Evolutionary conservation across 2,113 vertebrate species (phyloP), one percentile per base, ranked within the genome.

Genomic region (Python bivittatus): DNA sequence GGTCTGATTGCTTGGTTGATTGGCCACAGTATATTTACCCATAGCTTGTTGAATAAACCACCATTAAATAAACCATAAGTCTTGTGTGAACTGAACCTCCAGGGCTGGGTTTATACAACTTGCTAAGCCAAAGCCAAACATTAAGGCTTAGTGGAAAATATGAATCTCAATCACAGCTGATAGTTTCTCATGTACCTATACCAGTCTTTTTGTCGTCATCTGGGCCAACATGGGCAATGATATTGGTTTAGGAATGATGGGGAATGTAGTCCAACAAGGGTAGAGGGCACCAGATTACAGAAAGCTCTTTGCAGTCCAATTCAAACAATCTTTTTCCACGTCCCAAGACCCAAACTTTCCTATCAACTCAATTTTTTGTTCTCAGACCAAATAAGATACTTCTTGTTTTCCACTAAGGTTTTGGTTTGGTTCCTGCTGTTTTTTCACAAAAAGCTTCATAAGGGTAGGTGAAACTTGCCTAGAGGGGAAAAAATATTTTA

Each of bases 401-500:
- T 54, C 20, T 25, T 12, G 13, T 27, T 48, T 58, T 7, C 90
- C 79, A 27, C 92, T 48, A 72, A 95, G 91, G 93, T 64, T 93
- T 94, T 93, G 64, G 25, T 79, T 79, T 79, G 72, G 38, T 79
- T 79, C 7, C 33, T 79, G 64, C 12, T 64, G 11, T 11, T 90
- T 38, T 90, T 84, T 44, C 12, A 48, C 27, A 72, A 84, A 33
- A 92, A 94, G 91, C 95, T 95, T 97, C 95, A 95, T 92, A 95
- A 95, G 93, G 91, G 88, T 95, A 93, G 88, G 84, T 94, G 88
- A 86, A 95, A 97, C 94, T 87, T 97, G 96, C 93, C 95, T 94
- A 96, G 79, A 93, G 88, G 83, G 84, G 86, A 86, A 53, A 20
- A 57, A 48, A 53, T 68, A 92, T 88, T 84, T 72, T 53, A 92